Conservation (phyloP, 35 echinoderm and acorn worm species). For the Apostichopus parvimensis region DNA sequence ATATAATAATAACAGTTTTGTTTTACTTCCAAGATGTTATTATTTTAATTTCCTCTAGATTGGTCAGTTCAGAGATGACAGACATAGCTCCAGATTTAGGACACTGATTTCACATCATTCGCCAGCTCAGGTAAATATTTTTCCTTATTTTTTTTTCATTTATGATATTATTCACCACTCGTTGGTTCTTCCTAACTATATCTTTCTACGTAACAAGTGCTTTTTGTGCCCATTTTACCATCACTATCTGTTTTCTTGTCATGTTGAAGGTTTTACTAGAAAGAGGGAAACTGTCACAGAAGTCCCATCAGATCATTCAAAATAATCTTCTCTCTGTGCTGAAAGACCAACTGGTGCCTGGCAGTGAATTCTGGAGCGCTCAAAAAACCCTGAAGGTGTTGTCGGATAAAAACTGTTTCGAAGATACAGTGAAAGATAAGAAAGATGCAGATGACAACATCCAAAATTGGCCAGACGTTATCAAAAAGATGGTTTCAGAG, state of each 20-base stretch:
- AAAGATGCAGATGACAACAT: slow-evolving; percentile 31
- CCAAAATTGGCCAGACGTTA: slow-evolving; percentile 71
- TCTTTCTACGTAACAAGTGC: background rate
- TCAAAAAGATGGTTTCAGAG: slow-evolving; percentile 79
- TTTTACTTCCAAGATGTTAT: background rate
- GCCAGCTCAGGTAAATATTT: slow-evolving; percentile 80
- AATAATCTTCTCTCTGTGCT: slow-evolving; percentile 80
- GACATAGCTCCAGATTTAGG: slow-evolving; percentile 90
- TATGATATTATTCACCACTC: background rate
- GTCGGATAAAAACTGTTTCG: slow-evolving; percentile 82
- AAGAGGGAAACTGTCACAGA: slow-evolving; percentile 73
- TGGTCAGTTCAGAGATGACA: slow-evolving; percentile 97
- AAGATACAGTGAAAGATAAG: slow-evolving; percentile 51
- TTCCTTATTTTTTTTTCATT: background rate
- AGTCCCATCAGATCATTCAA: slow-evolving; percentile 80
- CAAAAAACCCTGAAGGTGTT: slow-evolving; percentile 81
- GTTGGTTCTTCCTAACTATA: too few species aligned
- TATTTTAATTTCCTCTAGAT: slow-evolving; percentile 49
- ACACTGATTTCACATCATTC: slow-evolving; percentile 91
- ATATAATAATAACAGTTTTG: too few species aligned
- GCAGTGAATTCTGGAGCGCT: slow-evolving; percentile 88
- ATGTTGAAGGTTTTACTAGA: slow-evolving; percentile 79
- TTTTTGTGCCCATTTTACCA: background rate
- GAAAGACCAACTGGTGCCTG: slow-evolving; percentile 86
- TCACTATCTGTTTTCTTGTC: background rate